Conservation (phyloP, 2,113 vertebrate genomes). For the Onychostruthus taczanowskii region DNA sequence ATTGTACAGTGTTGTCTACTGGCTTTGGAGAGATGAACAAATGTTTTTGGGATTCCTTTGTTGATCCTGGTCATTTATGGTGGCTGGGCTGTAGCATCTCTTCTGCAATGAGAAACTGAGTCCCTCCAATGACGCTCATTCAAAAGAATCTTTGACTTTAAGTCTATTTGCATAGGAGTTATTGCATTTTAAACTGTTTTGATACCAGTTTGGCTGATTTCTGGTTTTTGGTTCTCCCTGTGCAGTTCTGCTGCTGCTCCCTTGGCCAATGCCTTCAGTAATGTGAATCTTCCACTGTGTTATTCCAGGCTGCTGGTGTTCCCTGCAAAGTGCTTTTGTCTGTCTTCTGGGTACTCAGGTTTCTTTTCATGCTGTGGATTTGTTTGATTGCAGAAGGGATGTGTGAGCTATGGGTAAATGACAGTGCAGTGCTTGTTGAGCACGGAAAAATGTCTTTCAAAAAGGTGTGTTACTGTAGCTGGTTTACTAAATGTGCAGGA, state of each 20-base stretch:
- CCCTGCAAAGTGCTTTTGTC: background rate
- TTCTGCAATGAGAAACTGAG: background rate
- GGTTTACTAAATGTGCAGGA: background rate
- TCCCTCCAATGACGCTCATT: background rate
- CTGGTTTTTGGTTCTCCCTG: background rate
- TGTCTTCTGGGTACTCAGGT: background rate
- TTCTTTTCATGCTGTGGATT: background rate
- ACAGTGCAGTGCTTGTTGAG: background rate
- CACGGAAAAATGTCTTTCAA: background rate
- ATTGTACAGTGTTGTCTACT: background rate
- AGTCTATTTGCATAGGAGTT: background rate
- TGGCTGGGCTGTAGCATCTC: background rate
- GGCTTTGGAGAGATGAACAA: background rate
- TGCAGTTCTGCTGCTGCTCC: background rate
- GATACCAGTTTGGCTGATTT: background rate
- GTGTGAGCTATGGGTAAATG: background rate
- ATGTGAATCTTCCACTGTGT: fast-evolving
- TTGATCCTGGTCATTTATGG: background rate
- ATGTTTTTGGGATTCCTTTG: background rate
- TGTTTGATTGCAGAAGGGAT: background rate
- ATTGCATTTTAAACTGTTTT: background rate
- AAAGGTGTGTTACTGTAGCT: background rate
- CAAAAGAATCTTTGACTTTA: background rate
- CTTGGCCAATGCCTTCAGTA: background rate
- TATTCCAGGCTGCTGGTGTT: background rate